A percentile compares a stretch with the other conserved stretches of the same genome.
Conservation (phyloP, 2,888 invertebrate genomes). For the Dicyrtoma fusca region DNA sequence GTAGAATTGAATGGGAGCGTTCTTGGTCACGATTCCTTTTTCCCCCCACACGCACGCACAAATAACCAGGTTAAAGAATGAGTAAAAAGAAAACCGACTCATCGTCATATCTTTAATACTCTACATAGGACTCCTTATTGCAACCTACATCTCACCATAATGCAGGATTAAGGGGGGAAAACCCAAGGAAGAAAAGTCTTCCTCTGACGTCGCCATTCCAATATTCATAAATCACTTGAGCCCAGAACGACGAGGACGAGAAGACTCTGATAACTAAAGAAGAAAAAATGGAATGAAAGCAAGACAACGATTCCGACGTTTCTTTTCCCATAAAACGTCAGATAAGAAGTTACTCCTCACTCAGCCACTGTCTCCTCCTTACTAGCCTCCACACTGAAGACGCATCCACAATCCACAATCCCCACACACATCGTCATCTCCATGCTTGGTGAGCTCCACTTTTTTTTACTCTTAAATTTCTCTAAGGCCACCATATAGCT, state of each 20-base stretch:
- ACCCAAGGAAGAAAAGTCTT: slow-evolving; percentile 13
- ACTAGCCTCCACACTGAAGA: neutral
- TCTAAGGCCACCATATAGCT: neutral
- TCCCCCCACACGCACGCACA: neutral
- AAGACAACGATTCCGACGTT: slow-evolving; percentile 48
- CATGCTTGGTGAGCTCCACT: neutral
- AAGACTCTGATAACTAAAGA: slow-evolving; percentile 14
- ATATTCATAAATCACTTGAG: slow-evolving; percentile 56
- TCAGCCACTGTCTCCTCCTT: slow-evolving; percentile 17
- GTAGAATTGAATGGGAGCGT: neutral
- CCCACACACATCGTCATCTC: too few species aligned
- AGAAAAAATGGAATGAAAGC: slow-evolving; percentile 52
- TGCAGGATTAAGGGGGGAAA: neutral
- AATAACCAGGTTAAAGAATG: neutral
- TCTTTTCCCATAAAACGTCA: slow-evolving; percentile 55
- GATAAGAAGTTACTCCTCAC: slow-evolving; percentile 45
- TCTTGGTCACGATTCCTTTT: neutral
- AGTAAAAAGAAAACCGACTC: neutral
- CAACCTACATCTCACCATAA: neutral
- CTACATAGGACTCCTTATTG: neutral
- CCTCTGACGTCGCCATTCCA: slow-evolving; percentile 50
- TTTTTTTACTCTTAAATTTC: neutral
- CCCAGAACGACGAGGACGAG: slow-evolving; percentile 31
- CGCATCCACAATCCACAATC: too few species aligned
- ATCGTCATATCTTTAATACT: neutral